phyloP scores from a whole-genome alignment of 2,888 invertebrate genomes.

The Microctonus hyperodae region DNA sequence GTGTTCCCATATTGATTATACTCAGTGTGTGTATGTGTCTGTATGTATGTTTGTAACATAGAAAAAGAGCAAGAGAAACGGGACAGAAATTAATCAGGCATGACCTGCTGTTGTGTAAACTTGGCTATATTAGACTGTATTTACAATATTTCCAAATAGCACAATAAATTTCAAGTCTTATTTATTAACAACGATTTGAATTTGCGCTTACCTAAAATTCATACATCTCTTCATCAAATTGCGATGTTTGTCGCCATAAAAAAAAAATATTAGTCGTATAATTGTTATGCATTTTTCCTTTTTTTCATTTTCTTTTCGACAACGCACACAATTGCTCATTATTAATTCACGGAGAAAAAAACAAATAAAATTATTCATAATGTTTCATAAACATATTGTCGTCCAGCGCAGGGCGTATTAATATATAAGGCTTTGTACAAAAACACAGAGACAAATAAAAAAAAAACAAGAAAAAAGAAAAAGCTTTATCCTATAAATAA shows the following conservation, averaged over 20 bases:
- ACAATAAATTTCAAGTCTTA: constrained; percentile 42
- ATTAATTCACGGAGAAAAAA: constrained; percentile 11
- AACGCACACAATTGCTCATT: not conserved
- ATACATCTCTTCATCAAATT: not conserved
- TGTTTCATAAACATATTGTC: not conserved
- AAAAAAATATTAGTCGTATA: not conserved
- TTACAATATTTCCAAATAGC: constrained; percentile 43
- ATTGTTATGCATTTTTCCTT: not conserved
- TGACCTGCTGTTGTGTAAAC: constrained; percentile 37
- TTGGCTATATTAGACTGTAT: constrained; percentile 42
- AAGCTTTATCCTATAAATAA: constrained; percentile 35
- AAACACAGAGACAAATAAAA: constrained; percentile 23
- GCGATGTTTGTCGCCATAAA: not conserved
- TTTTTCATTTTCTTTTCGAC: not conserved
- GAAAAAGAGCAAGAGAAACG: not conserved
- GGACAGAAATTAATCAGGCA: not conserved
- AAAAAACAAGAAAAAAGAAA: constrained; percentile 24
- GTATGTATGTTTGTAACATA: not conserved
- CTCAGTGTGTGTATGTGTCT: not conserved
- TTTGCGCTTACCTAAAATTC: constrained; percentile 19
- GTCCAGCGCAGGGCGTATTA: not conserved
- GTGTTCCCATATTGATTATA: constrained; percentile 2
- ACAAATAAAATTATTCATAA: constrained; percentile 4
- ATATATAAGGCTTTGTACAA: constrained; percentile 30
- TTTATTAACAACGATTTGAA: constrained; percentile 37